Percentiles rank a stretch among this genome's conserved stretches.
These are phyloP conservation scores for Itoplectis maculator DNA, from an alignment of 2,888 invertebrate genomes.

Conservation along the genomic window DNA sequence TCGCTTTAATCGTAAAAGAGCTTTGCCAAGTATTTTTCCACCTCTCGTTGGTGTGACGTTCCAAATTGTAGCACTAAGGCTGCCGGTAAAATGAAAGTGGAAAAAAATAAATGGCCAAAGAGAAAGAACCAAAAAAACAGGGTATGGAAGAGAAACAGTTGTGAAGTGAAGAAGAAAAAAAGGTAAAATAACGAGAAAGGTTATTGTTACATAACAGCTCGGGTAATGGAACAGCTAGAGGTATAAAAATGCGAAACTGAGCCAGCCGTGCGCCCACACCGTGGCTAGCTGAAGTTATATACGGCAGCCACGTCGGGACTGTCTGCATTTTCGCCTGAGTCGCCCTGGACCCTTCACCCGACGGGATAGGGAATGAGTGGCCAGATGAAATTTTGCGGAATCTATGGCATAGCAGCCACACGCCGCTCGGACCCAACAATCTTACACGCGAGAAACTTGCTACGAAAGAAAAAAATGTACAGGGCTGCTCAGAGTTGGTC, in stretches of 20 bases:
- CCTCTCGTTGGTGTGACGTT: slow-evolving; percentile 19
- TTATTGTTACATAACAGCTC: slow-evolving; percentile 45
- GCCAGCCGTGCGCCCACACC: slow-evolving; percentile 9
- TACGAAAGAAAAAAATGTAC: slow-evolving; percentile 6
- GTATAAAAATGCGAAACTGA: slow-evolving; percentile 32
- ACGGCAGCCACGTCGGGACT: background rate
- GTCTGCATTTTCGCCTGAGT: slow-evolving; percentile 13
- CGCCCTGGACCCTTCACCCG: slow-evolving; percentile 29
- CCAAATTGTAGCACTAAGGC: slow-evolving; percentile 18
- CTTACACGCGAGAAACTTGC: slow-evolving; percentile 22
- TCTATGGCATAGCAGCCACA: background rate
- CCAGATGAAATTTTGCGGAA: slow-evolving; percentile 34
- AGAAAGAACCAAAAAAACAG: slow-evolving; percentile 8
- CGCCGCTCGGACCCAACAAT: background rate
- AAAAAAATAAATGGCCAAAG: slow-evolving; percentile 1
- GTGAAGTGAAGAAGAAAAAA: slow-evolving; percentile 10
- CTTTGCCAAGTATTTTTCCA: slow-evolving; percentile 34
- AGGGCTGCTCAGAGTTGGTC: background rate
- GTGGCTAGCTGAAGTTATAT: slow-evolving; percentile 35
- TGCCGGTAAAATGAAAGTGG: slow-evolving; percentile 3
- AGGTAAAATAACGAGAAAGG: slow-evolving; percentile 15
- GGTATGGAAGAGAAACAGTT: background rate
- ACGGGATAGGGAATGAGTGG: slow-evolving; percentile 50
- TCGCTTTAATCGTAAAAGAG: slow-evolving; percentile 26
- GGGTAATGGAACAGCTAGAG: slow-evolving; percentile 45